Base-by-base conservation (phyloP, 2,888 invertebrate species). In the Dastarcus helophoroides region DNA sequence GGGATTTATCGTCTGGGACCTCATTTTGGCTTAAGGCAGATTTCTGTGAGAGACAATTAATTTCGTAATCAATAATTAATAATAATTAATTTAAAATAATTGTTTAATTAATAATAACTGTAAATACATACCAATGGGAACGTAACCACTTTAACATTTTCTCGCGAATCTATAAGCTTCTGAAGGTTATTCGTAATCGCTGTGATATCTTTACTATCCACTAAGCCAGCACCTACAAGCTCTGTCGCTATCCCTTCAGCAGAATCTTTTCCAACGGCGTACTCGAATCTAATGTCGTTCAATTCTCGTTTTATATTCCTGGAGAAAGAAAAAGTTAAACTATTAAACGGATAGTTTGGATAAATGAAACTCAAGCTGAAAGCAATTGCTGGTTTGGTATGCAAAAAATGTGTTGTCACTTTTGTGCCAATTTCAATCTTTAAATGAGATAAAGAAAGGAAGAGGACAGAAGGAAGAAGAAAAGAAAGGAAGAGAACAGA, bases 201-300 rank as follows among this genome's bases (percentile, higher is more conserved):
- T 22, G 76, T 73, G 43, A 90, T 79, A 63, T 98, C 97, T 47
- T 81, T 76, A 31, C 78, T 83, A 59, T 95, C 89, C 10, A 97
- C 91, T 7, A 97, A 68, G 2, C 93, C 93, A 4, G 97, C 95
- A 29, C 89, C 88, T 4, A 97, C 93, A 43, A 97, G 65, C 64
- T 97, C 95, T 5, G 79, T 69, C 2, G 95, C 89, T 32, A 97
- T 94, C 17, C 93, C 93, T 60, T 93, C 91, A 0, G 93, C 72
- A 0, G 83, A 78, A 55, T 89, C 88, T 60, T 86, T 82, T 11
- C 89, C 90, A 14, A 79, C 76, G 10, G 86, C 82, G 59, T 86
- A 98, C 63, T 98, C 95, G 62, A 98, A 98, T 46, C 93, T 78
- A 48, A 98, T 98, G 60, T 98, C 97, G 61, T 97, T 95, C 42